Evolutionary conservation across 2,113 vertebrate genomes (phyloP), one percentile per base, ranked within the genome.

Genomic region (Tringa solitaria): DNA sequence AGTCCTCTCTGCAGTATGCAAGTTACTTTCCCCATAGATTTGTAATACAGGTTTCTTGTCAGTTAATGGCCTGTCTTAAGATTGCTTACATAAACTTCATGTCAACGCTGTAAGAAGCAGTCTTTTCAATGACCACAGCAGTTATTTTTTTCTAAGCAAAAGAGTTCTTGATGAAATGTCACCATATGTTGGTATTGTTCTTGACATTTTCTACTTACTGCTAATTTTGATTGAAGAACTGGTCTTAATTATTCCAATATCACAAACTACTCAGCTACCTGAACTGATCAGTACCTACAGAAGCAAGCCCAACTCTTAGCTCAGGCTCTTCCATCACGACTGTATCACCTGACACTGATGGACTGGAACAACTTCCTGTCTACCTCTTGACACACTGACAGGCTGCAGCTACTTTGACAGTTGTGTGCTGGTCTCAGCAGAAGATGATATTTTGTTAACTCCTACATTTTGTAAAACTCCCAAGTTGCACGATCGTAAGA

Each of bases 91-190:
- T 46, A 76, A 82, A 60, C 22, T 37, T 76, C 64, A 59, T 16
- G 54, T 57, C 30, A 46, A 22, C 28, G 16, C 20, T 53, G 10
- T 45, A 53, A 56, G 9, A 82, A 68, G 20, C 39, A 85, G 59
- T 22, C 8, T 57, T 69, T 33, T 86, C 32, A 72, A 91, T n/a
- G n/a, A 78, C 20, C 35, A 54, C 1, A 1, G 18, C 23, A 74
- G 22, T 19, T 90, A 7, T n/a, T 76, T 74, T 65, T 77, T 75
- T 89, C 70, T 85, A 90, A 95, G 86, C 69, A 93, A 78, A 97
- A 94, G 70, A 90, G 53, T 89, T 95, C 96, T 27, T 96, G 93
- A 97, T 96, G 93, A 97, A 97, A 96, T 95, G 93, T 94, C 95
- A 97, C 92, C 60, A n/a, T 96, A 93, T 96, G 92, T 90, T 93